Evolutionary conservation across 2,888 invertebrate species (phyloP).

Genomic region (Perizoma flavofasciatum): DNA sequence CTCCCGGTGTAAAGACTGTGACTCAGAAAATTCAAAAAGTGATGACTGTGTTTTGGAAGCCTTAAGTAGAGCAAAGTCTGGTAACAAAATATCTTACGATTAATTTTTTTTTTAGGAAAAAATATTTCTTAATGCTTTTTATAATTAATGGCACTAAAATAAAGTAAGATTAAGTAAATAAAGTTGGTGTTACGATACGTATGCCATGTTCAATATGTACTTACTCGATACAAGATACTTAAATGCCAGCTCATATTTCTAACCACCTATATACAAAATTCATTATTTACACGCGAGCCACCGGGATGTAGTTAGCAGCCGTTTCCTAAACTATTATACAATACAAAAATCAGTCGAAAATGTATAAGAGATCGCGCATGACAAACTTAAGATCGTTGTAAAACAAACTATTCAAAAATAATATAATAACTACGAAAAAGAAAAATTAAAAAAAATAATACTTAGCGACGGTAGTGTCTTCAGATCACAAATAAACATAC

Average conservation of each 20-base stretch:
- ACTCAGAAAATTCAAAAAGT: no score
- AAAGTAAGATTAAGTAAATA: conserved; percentile 16
- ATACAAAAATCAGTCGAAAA: conserved; percentile 69
- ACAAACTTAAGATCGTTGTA: conserved; percentile 55
- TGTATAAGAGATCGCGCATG: conserved; percentile 58
- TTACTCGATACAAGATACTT: conserved; percentile 32
- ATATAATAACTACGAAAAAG: conserved; percentile 53
- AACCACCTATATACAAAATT: conserved; percentile 52
- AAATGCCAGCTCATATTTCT: conserved; percentile 39
- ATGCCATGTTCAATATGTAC: conserved; percentile 35
- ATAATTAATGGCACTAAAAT: conserved; percentile 20
- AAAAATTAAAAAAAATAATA: conserved; percentile 47
- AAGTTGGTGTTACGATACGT: conserved; percentile 25
- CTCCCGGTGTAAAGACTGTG: no score
- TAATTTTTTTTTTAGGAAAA: conserved; percentile 7
- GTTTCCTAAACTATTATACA: conserved; percentile 43
- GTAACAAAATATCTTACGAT: conserved; percentile 21
- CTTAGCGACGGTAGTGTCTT: conserved; percentile 43
- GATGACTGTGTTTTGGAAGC: no score
- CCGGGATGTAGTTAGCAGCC: conserved; percentile 40
- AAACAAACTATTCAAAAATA: conserved; percentile 51
- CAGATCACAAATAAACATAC: conserved; percentile 37
- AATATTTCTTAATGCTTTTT: conserved; percentile 15
- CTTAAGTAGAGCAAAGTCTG: conserved; percentile 7
- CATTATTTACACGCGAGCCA: conserved; percentile 49